Conservation (phyloP, 2,888 invertebrate genomes). For the Pterostichus niger region DNA sequence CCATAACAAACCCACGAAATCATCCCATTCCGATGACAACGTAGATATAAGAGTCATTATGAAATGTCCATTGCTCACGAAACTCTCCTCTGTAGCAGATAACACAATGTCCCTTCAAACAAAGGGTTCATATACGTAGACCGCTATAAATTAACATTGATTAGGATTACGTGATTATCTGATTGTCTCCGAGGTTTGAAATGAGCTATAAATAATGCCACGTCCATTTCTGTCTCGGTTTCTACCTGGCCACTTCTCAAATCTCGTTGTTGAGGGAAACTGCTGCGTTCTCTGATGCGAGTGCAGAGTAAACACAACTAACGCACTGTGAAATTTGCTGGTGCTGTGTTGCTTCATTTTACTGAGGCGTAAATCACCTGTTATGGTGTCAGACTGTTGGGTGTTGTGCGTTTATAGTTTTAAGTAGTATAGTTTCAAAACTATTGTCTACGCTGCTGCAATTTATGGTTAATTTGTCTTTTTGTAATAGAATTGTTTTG, state of each 20-base stretch:
- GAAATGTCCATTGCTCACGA: constrained; percentile 73
- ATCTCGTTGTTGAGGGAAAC: constrained; percentile 24
- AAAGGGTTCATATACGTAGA: constrained; percentile 77
- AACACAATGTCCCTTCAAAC: constrained; percentile 71
- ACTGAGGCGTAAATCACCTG: constrained; percentile 10
- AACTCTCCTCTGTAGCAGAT: constrained; percentile 48
- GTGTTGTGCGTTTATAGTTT: constrained; percentile 18
- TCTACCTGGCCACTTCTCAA: constrained; percentile 53
- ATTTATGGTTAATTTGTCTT: background rate
- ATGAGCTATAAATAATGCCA: constrained; percentile 76
- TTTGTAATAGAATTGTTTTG: background rate
- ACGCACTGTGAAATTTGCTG: constrained; percentile 44
- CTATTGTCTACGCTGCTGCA: background rate
- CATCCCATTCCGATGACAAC: constrained; percentile 36
- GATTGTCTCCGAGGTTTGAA: constrained; percentile 74
- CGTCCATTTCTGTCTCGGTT: constrained; percentile 47
- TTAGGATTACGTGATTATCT: constrained; percentile 77
- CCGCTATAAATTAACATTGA: constrained; percentile 78
- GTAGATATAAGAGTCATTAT: constrained; percentile 73
- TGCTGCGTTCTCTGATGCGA: background rate
- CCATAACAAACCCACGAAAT: constrained; percentile 20
- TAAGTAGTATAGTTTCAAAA: background rate
- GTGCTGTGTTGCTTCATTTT: constrained; percentile 16
- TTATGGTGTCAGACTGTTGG: background rate
- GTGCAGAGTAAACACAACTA: constrained; percentile 8